Evolutionary conservation across 2,113 vertebrate species (phyloP).

Genomic region (Pachypanchax playfairii): DNA sequence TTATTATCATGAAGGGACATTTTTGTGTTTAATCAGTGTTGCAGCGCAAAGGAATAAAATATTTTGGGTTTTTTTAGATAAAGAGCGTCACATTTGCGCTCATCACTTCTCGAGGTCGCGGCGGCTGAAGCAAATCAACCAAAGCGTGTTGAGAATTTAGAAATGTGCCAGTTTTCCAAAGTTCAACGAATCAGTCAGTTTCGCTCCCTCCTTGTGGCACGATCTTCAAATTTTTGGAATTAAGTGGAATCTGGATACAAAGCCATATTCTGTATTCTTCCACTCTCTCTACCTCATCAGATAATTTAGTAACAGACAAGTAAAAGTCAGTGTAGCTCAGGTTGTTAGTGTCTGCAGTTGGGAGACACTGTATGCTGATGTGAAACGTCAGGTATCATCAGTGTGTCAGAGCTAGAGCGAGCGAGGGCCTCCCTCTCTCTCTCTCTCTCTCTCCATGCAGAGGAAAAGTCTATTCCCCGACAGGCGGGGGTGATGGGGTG

Average conservation of each 20-base stretch:
- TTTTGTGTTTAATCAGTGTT: conserved; percentile 22
- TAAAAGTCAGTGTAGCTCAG: conserved; percentile 7
- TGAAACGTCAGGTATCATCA: conserved; percentile 57
- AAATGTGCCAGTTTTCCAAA: no score
- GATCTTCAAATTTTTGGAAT: neutral
- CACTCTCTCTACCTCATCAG: conserved; percentile 72
- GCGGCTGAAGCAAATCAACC: conserved; percentile 55
- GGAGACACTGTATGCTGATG: conserved; percentile 32
- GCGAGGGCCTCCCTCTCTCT: no score
- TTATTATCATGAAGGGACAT: conserved; percentile 58
- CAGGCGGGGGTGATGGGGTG: neutral
- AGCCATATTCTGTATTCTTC: conserved; percentile 51
- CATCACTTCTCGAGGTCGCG: neutral
- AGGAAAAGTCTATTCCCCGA: conserved; percentile 28
- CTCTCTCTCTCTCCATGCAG: conserved; percentile 3
- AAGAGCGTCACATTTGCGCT: conserved; percentile 11
- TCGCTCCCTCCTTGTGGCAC: neutral
- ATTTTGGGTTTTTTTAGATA: no score
- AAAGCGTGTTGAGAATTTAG: conserved; percentile 27
- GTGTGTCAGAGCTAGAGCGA: conserved; percentile 46
- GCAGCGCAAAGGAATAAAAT: conserved; percentile 33
- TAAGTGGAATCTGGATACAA: neutral
- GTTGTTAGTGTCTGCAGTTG: conserved; percentile 24
- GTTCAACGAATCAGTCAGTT: no score
- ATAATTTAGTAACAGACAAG: conserved; percentile 12